Evolutionary conservation across 2,797 vertebrate species (phyloP), one percentile per base, ranked within the genome.

Genomic region (Nothura maculosa): DNA sequence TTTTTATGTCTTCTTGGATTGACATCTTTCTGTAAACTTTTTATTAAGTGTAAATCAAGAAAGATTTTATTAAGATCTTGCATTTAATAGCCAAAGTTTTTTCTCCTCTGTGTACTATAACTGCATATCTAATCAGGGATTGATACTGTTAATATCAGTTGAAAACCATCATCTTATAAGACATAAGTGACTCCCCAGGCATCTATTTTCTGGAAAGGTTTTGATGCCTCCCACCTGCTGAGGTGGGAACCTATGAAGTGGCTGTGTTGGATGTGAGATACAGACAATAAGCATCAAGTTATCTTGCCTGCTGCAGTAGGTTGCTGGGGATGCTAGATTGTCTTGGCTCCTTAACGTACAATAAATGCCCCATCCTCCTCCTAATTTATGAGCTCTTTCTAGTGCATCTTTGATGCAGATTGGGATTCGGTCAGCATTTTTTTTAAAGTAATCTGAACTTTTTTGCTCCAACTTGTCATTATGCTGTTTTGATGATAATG

Each of bases 41-140:
- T 16, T 6, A 32, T 57, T 6, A 68, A 78, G 32, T 30, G 22
- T 54, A 63, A 19, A 43, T 70, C 12, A 38, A 58, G 32, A 38
- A 77, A 50, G 6, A 1, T 48, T n/a, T 45, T 68, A n/a, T 6
- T 52, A 21, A 50, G 24, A 48, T 78, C 77, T 74, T 82, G 28
- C 24, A 11, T 77, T 27, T 43, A 67, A 27, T 66, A 78, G 32
- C 42, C 43, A 36, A 40, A 50, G 18, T 3, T 24, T 25, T 73
- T 61, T 72, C 6, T 72, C 3, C 3, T 38, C 0, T n/a, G 1
- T 15, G 3, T 81, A 13, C 15, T 48, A 68, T 1, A 40, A 24
- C 18, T 50, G 19, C 5, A 2, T 64, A 55, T 38, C 4, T 67
- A 20, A 42, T 75, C 48, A 42, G 20, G 13, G 20, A 32, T 74